phyloP scores from a whole-genome alignment of 2,113 vertebrate species.

The Myanophis thanlyinensis region DNA sequence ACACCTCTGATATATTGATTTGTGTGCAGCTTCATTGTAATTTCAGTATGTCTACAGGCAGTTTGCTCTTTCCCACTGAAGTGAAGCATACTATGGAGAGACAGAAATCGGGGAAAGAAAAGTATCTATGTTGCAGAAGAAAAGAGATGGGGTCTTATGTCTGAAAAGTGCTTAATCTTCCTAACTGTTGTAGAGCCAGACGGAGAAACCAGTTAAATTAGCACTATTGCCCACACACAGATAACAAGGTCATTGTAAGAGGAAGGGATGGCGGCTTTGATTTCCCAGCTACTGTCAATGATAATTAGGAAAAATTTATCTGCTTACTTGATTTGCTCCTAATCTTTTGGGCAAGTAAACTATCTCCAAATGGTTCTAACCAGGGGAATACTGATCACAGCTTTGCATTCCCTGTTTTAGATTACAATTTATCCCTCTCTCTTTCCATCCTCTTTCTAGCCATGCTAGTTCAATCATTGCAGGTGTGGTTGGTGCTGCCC shows the following conservation, averaged over 20 bases:
- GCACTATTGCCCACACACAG: not conserved
- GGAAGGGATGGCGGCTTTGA: not conserved
- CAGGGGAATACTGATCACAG: not conserved
- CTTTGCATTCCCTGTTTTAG: not conserved
- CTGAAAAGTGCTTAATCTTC: not conserved
- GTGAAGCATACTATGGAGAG: not conserved
- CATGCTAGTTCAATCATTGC: conserved; percentile 86
- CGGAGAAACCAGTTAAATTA: not conserved
- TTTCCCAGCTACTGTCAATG: not conserved
- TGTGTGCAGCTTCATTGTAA: not conserved
- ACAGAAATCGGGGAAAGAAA: not conserved
- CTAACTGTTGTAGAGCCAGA: not conserved
- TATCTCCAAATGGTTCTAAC: no score
- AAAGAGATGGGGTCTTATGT: not conserved
- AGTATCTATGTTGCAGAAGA: not conserved
- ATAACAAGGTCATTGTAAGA: not conserved
- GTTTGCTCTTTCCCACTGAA: not conserved
- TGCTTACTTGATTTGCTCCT: not conserved
- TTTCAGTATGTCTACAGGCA: not conserved
- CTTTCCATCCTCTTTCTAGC: conserved; percentile 55
- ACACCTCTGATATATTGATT: not conserved
- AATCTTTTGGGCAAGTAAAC: not conserved
- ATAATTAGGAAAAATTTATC: not conserved
- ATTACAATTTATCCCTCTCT: accelerated
- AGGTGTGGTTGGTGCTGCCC: conserved; percentile 82